A percentile compares a stretch with the other conserved stretches of the same genome.
These are phyloP conservation scores for Phania funesta DNA, from an alignment of 2,888 invertebrate species.

Conservation along the genomic window DNA sequence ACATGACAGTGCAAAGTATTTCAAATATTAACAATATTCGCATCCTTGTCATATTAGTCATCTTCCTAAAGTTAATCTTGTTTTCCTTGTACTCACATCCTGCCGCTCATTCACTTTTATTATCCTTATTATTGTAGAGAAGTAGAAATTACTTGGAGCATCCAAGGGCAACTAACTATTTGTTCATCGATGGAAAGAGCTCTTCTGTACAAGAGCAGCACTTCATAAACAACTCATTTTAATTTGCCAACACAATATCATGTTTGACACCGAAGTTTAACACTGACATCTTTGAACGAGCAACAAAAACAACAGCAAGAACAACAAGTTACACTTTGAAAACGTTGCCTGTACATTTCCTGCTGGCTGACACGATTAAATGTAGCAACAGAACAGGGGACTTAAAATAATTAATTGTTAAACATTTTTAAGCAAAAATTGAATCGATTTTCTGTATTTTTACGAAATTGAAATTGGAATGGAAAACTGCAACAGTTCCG, in stretches of 20 bases:
- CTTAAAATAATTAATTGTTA: background rate
- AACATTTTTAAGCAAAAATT: background rate
- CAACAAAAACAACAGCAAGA: background rate
- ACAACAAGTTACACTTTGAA: background rate
- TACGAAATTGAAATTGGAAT: no score
- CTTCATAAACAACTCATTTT: constrained; percentile 51
- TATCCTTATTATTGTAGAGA: background rate
- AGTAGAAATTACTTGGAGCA: background rate
- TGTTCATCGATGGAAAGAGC: background rate
- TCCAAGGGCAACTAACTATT: constrained; percentile 5
- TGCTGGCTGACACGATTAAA: background rate
- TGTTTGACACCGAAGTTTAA: constrained; percentile 53
- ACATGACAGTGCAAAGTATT: background rate
- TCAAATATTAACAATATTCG: background rate
- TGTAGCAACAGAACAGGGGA: background rate
- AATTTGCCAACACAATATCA: constrained; percentile 51
- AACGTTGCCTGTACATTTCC: background rate
- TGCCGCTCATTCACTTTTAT: constrained; percentile 16
- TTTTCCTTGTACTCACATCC: constrained; percentile 19
- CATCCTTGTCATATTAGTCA: constrained; percentile 4
- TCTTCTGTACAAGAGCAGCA: background rate
- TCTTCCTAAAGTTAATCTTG: constrained; percentile 3
- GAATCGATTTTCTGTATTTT: no score
- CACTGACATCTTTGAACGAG: constrained; percentile 37
- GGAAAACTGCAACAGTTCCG: no score